Evolutionary conservation across 2,797 vertebrate genomes (phyloP).

Genomic region (Takifugu ocellatus): DNA sequence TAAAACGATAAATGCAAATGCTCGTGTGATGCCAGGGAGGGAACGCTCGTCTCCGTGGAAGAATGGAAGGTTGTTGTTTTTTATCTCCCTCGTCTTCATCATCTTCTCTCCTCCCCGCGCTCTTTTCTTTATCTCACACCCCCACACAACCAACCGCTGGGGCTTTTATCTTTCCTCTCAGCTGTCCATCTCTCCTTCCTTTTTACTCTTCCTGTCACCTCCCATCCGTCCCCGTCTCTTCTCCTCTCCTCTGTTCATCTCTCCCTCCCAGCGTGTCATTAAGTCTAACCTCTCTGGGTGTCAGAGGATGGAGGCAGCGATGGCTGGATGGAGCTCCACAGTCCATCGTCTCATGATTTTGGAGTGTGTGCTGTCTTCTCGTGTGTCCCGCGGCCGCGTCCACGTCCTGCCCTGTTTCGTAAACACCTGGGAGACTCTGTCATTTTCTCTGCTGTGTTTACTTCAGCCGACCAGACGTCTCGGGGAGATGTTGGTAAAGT

Average conservation of each 20-base stretch:
- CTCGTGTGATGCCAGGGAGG: too few relatives aligned
- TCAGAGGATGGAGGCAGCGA: slow-evolving; percentile 65
- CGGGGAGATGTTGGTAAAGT: slow-evolving; percentile 73
- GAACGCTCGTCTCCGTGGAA: slow-evolving; percentile 18
- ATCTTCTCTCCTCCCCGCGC: slow-evolving; percentile 10
- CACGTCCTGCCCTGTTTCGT: slow-evolving; percentile 64
- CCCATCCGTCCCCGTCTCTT: slow-evolving; percentile 8
- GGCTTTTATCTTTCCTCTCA: slow-evolving; percentile 37
- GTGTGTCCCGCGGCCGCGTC: slow-evolving; percentile 37
- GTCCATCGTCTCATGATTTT: slow-evolving; percentile 45
- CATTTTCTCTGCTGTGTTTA: slow-evolving; percentile 77
- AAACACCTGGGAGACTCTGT: slow-evolving; percentile 76
- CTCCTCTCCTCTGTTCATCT: slow-evolving; percentile 27
- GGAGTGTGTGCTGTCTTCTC: slow-evolving; percentile 17
- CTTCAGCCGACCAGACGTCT: slow-evolving; percentile 68
- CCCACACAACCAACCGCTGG: slow-evolving; percentile 23
- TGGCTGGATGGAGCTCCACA: slow-evolving; percentile 51
- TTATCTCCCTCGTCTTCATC: slow-evolving; percentile 13
- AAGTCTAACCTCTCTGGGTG: slow-evolving; percentile 72
- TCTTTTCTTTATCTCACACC: slow-evolving; percentile 33
- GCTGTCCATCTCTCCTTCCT: slow-evolving; percentile 31
- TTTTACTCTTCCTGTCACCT: slow-evolving; percentile 9
- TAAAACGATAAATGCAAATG: too few relatives aligned
- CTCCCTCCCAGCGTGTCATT: slow-evolving; percentile 70
- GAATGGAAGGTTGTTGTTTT: slow-evolving; percentile 24